Evolutionary conservation across 2,113 vertebrate species (phyloP).

Genomic region (Phasianus colchicus): DNA sequence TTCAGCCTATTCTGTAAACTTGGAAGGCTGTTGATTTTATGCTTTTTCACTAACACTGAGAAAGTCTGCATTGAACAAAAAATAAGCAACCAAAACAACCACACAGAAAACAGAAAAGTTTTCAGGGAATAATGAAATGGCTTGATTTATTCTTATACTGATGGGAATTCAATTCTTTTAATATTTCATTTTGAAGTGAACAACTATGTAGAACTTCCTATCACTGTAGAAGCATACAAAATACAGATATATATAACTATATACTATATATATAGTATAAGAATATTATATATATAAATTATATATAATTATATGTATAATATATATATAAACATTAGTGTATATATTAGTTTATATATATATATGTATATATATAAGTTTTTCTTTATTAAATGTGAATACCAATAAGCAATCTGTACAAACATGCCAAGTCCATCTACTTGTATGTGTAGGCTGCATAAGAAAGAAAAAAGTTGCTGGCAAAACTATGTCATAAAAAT

Average conservation of each 20-base stretch:
- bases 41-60: not conserved
- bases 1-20: not conserved
- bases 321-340: too few relatives aligned
- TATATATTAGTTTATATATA: too few relatives aligned
- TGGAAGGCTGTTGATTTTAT: conserved; percentile 24
- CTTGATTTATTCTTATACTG: not conserved
- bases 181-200: not conserved
- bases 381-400: not conserved
- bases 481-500: not conserved
- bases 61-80: not conserved
- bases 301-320: not conserved
- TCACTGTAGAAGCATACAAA: not conserved
- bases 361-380: not conserved
- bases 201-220: not conserved
- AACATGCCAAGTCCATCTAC: not conserved
- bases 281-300: not conserved
- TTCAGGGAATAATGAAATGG: not conserved
- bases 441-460: not conserved
- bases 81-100: not conserved
- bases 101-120: not conserved
- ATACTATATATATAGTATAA: not conserved
- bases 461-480: not conserved
- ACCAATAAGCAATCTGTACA: not conserved
- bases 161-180: not conserved
- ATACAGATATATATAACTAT: not conserved